Percentiles rank a stretch among this genome's conserved stretches.
Conservation (phyloP, 2,888 invertebrate genomes). For the Athrips mouffetella region DNA sequence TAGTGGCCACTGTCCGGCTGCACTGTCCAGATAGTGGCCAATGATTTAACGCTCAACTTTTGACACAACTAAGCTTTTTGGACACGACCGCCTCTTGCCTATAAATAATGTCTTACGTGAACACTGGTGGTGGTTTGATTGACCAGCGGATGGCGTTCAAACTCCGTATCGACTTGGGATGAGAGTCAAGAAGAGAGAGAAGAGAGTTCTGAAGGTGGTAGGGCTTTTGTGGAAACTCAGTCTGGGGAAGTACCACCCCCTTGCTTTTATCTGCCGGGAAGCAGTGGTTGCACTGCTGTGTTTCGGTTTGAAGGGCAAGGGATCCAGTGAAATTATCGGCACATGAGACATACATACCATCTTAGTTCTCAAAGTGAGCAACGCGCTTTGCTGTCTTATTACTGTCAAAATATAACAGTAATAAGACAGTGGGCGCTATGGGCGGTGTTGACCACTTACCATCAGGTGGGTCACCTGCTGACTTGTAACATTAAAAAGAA, state of each 20-base stretch:
- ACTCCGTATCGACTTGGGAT: background rate
- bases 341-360: too few species aligned
- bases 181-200: background rate
- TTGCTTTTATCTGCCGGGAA: background rate
- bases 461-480: too few species aligned
- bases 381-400: too few species aligned
- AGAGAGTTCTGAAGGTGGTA: too few species aligned
- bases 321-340: too few species aligned
- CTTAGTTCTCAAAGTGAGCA: too few species aligned
- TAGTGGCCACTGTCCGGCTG: constrained; percentile 79
- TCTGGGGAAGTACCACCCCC: too few species aligned
- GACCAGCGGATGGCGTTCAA: constrained; percentile 39
- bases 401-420: too few species aligned
- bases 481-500: background rate
- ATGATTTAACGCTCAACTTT: constrained; percentile 85
- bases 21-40: constrained; percentile 82
- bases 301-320: background rate
- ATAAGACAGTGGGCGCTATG: too few species aligned
- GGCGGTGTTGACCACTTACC: too few species aligned
- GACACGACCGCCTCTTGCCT: constrained; percentile 70
- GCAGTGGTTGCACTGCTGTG: too few species aligned
- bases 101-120: constrained; percentile 76
- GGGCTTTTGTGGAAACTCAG: background rate
- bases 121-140: constrained; percentile 50
- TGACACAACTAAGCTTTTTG: constrained; percentile 80